Base-by-base conservation (phyloP, 2,888 invertebrate genomes). In the Muscina levida region DNA sequence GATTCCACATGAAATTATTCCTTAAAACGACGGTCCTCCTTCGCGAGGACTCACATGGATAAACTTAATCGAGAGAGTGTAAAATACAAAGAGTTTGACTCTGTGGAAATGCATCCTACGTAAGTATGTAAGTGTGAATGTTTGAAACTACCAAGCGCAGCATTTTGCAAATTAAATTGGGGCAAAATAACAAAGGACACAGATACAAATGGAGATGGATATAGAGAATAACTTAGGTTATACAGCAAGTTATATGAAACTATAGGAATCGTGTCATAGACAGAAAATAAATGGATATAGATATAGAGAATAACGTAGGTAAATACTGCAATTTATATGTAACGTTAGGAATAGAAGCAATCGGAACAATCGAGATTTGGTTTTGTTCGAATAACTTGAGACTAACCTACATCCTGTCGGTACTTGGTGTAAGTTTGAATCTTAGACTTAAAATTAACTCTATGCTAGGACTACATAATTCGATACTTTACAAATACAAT, bases 51-150 rank as follows among this genome's bases (percentile, higher is more conserved):
- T 57, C n/a, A 3, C 13, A 39, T 44, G 19, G 37, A 17, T 6
- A 39, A 77, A 57, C 31, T 37, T 74, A 56, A 73, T 59, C 42
- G 57, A 57, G 71, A 57, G 71, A 31, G n/a, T 59, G 31, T 53
- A 51, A 71, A 65, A 51, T 22, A 65, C 51, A 0, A 74, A 82
- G 87, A 87, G 87, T 87, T 87, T 53, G 83, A 87, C 87, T 87
- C 87, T 76, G 26, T 85, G 84, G 85, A 87, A 87, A 87, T 86
- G 86, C 85, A 82, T 74, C 72, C 72, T 73, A 79, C 73, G 73
- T 77, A 13, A 15, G 6, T 53, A 19, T 39, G 59, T 31, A 59
- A 31, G 46, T 59, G 72, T 48, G 31, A 8, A 8, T 48, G 24
- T 24, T 15, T 77, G 62, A 73, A 80, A 42, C 67, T 67, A 71